Conservation (phyloP, 2,888 invertebrate genomes). For the Caenorhabditis becei region DNA sequence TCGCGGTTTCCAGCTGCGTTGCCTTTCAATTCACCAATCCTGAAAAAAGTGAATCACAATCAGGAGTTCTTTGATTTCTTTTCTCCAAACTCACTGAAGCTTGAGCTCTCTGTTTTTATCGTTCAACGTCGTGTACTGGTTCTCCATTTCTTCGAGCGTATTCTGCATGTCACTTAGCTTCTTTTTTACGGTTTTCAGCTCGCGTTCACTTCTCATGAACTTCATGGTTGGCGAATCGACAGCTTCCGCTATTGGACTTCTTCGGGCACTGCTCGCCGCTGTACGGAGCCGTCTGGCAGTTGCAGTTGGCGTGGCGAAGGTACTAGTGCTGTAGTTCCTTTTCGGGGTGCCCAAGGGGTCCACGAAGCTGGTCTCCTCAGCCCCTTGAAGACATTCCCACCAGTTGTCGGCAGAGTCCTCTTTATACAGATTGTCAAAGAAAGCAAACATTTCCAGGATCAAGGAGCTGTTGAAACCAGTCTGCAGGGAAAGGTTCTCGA, state of each 20-base stretch:
- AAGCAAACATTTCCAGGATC: constrained; percentile 30
- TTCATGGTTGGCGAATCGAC: constrained; percentile 59
- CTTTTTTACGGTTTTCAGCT: constrained; percentile 40
- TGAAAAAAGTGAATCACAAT: constrained; percentile 4
- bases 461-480: constrained; percentile 23
- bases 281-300: constrained; percentile 34
- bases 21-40: constrained; percentile 9
- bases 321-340: not conserved
- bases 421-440: constrained; percentile 42
- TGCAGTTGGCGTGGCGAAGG: constrained; percentile 44
- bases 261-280: constrained; percentile 26
- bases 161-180: constrained; percentile 12
- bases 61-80: not conserved
- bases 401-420: constrained; percentile 43
- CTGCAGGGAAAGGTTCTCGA: constrained; percentile 5
- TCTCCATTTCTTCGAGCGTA: constrained; percentile 24
- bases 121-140: constrained; percentile 8
- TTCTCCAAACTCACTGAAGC: constrained; percentile 6
- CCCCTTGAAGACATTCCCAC: constrained; percentile 35
- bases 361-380: not conserved
- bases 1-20: constrained; percentile 18
- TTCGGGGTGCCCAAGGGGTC: constrained; percentile 21
- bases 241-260: constrained; percentile 58
- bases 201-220: constrained; percentile 42
- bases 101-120: constrained; percentile 24